Base-by-base conservation (phyloP, 2,888 invertebrate genomes). In the Strigamia transsilvanica region DNA sequence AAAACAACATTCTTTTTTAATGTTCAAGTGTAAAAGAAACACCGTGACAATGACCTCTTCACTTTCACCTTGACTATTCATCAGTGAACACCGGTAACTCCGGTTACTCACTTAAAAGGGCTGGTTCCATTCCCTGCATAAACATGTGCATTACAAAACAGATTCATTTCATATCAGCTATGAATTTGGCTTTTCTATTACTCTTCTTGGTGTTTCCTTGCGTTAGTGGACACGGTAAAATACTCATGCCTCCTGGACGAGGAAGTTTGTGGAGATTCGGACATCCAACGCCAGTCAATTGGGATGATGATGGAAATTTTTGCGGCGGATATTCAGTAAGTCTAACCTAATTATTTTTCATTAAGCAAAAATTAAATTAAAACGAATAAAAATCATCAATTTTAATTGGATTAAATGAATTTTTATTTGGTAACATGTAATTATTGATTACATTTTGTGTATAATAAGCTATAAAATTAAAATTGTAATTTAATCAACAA, bases 271-370 rank as follows among this genome's bases (percentile, higher is more conserved):
- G 81, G 81, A 61, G 81, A 41, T 42, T 81, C 21, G 81, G 81
- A 32, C 42, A 81, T 61, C 27, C 51, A 18, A 61, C 42, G n/a
- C 66, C 81, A n/a, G 66, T 56, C 21, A 66, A 81, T 38, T 66
- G 42, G 32, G 81, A 81, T 42, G 81, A 81, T 61, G 66, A 66
- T 61, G 66, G 61, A 27, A 81, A 81, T 23, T 81, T 66, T 41
- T 81, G 81, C 81, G 81, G 81, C n/a, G 81, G 81, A 81, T 66
- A 81, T 34, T 34, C 81, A 61, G 81, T 81, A 23, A 81, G 81
- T 66, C 4, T 4, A 15, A 73, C 10, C 10, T 6, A 73, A 32
- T 73, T 73, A 73, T 27, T 21, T 23, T 21, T 66, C 6, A 66
- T 66, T 21, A 21, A n/a, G 21, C 61, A 66, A 23, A n/a, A 66